phyloP scores from a whole-genome alignment of 2,113 vertebrate genomes.

The Solea senegalensis region DNA sequence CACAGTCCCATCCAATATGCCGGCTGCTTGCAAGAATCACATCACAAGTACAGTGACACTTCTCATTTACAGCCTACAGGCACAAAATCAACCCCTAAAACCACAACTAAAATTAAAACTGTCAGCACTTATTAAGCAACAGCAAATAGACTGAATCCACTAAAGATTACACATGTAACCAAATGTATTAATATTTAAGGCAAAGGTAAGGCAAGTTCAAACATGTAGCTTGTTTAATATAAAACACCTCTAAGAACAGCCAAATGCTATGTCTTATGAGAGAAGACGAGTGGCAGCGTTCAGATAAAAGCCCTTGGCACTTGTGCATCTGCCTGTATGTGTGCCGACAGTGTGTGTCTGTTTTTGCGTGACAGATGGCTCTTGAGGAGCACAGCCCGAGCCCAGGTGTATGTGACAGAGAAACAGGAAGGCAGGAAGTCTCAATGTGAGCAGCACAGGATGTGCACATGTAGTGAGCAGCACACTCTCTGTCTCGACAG shows the following conservation, averaged over 20 bases:
- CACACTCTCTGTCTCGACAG: slow-evolving; percentile 35
- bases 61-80: slow-evolving; percentile 4
- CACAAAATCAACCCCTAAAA: slow-evolving; percentile 10
- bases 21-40: not conserved
- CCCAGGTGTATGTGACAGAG: slow-evolving; percentile 70
- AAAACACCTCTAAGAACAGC: not conserved
- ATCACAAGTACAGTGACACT: not conserved
- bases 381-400: slow-evolving; percentile 49
- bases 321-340: not conserved
- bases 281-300: not conserved
- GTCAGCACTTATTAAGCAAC: not conserved
- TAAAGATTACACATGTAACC: not conserved
- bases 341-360: not conserved
- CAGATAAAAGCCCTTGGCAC: not conserved
- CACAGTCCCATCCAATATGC: not conserved
- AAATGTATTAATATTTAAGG: not conserved
- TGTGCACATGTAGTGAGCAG: slow-evolving; percentile 48
- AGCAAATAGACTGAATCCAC: not conserved
- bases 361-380: slow-evolving; percentile 62
- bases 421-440: slow-evolving; percentile 75
- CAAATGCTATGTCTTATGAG: not conserved
- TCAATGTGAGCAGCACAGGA: slow-evolving; percentile 69
- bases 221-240: not conserved
- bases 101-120: not conserved
- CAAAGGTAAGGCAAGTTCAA: not conserved